Evolutionary conservation across 2,797 vertebrate genomes (phyloP), one percentile per base, ranked within the genome.

Genomic region (Falco novaeseelandiae): DNA sequence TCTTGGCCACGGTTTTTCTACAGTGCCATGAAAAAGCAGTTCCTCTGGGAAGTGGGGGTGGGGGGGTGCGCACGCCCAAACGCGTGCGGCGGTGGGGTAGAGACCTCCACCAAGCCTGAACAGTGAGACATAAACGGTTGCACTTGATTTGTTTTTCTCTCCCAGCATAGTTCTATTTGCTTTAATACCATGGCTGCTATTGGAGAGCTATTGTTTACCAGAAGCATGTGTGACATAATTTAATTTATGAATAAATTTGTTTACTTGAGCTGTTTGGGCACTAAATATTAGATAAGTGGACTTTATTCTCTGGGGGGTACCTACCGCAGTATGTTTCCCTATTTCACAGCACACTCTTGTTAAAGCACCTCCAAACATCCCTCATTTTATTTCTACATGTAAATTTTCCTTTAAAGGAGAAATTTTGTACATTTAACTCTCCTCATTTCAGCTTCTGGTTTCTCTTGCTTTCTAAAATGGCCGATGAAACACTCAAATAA

Each of bases 121-220:
- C 23, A 88, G 77, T 23, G 49, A 9, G 40, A 23, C 18, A 30
- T 34, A 58, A 34, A 91, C 81, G 46, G 34, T 38, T 90, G 52
- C 18, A 76, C 74, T 62, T 91, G 62, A 84, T 82, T 87, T n/a
- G 67, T 82, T 96, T 83, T 91, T 23, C 74, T 90, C 34, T 87
- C 78, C 70, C 78, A 85, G 8, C 80, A 83, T 46, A 91, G 74
- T 71, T 92, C 73, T 89, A 84, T 87, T 87, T 84, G 74, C 52
- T 96, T 89, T 79, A 92, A 72, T 87, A 59, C 57, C 36, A 57
- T 46, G 51, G 65, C 74, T 95, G 81, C 72, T 83, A 46, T 63
- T 87, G 81, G 70, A 59, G 84, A 95, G 84, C 82, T 83, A 87
- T 30, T 91, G 92, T 72, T 96, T 91, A 87, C 62, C n/a, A 87